Conservation (phyloP, 2,888 invertebrate species). For the Agrenia bidenticulata region DNA sequence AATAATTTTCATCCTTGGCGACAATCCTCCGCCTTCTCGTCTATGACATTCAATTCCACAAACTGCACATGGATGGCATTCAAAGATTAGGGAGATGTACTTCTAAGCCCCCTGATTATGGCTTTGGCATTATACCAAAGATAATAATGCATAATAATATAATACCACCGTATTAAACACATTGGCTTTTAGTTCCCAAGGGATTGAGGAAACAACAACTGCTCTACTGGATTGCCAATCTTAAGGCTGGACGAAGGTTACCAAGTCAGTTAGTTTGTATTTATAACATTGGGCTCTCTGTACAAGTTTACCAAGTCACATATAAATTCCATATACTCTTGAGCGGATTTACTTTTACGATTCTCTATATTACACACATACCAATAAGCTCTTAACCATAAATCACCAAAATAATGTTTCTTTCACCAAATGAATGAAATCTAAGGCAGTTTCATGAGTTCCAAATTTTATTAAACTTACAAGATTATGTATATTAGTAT, state of each 20-base stretch:
- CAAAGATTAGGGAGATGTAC: background rate
- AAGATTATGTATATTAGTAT: no score
- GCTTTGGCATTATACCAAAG: conserved; percentile 18
- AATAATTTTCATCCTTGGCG: conserved; percentile 15
- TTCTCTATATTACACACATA: background rate
- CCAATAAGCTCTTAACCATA: background rate
- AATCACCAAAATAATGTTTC: conserved; percentile 11
- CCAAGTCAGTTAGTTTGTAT: no score
- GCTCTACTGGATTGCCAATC: no score
- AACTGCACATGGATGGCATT: conserved; percentile 6
- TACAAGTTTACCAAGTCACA: no score
- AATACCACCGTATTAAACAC: conserved; percentile 3
- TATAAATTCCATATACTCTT: no score
- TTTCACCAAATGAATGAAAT: conserved; percentile 19
- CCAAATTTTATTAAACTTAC: no score
- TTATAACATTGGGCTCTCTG: no score
- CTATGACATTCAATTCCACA: conserved; percentile 15
- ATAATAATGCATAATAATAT: conserved; percentile 13
- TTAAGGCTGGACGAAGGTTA: no score
- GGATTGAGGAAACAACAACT: no score
- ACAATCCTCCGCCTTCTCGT: conserved; percentile 8
- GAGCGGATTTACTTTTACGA: no score
- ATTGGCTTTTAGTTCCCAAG: background rate
- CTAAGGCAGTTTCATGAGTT: background rate
- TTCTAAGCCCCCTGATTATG: conserved; percentile 6